phyloP scores from a whole-genome alignment of 2,113 vertebrate genomes.

The Syngnathus scovelli region DNA sequence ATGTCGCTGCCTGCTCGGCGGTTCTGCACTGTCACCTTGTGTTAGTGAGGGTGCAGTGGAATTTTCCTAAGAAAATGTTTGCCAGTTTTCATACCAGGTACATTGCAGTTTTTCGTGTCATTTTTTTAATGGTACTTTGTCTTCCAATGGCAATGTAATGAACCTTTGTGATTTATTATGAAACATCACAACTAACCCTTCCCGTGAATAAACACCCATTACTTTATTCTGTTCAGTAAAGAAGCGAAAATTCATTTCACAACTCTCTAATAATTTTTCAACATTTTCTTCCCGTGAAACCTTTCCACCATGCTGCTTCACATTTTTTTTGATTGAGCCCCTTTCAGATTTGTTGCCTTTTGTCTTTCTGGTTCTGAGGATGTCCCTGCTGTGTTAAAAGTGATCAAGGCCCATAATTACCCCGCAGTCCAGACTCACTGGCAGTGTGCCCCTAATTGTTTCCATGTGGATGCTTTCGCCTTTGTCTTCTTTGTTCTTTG shows the following conservation, averaged over 20 bases:
- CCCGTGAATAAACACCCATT: background rate
- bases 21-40: constrained; percentile 34
- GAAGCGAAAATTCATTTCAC: background rate
- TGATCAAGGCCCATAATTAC: constrained; percentile 63
- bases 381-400: constrained; percentile 58
- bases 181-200: background rate
- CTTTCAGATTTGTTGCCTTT: constrained; percentile 34
- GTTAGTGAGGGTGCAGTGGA: constrained; percentile 5
- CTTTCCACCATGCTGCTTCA: background rate
- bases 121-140: background rate
- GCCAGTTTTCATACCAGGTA: background rate
- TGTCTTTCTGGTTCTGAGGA: constrained; percentile 48
- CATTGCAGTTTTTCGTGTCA: background rate
- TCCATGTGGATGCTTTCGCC: constrained; percentile 49
- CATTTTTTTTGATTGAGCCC: constrained; percentile 12
- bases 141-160: background rate
- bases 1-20: constrained; percentile 34
- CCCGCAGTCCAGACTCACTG: constrained; percentile 49
- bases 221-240: background rate
- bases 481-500: background rate
- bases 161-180: background rate
- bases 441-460: constrained; percentile 52
- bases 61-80: background rate
- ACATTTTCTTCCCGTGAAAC: constrained; percentile 10
- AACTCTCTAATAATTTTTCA: background rate